Percentiles rank a stretch among this genome's conserved stretches.
These are phyloP conservation scores for Psammodynastes pulverulentus DNA, from an alignment of 2,113 vertebrate species.

Conservation along the genomic window DNA sequence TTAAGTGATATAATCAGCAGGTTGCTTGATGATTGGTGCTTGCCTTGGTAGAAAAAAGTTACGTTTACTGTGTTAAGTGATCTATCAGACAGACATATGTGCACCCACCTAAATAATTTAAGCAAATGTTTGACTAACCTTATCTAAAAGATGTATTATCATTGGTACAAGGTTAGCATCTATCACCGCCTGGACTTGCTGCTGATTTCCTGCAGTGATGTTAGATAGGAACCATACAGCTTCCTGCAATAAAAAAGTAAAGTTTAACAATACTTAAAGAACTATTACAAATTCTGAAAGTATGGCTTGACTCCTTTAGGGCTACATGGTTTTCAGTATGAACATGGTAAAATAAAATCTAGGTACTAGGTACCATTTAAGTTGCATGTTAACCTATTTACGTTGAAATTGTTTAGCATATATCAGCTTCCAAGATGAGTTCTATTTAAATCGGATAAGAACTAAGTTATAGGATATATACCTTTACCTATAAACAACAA, in stretches of 20 bases:
- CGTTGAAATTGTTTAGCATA: not conserved
- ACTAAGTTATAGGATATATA: not conserved
- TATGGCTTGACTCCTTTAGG: not conserved
- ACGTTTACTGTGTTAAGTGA: not conserved
- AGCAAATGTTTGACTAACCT: conserved; percentile 71
- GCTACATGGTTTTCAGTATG: not conserved
- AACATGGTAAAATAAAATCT: not conserved
- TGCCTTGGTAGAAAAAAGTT: not conserved
- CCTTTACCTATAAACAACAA: not conserved
- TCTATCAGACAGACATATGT: not conserved
- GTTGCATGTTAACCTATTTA: not conserved
- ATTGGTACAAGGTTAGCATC: conserved; percentile 97
- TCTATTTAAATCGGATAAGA: not conserved
- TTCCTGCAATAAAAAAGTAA: conserved; percentile 79
- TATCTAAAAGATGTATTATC: conserved; percentile 98
- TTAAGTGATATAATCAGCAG: not conserved
- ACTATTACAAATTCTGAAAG: not conserved
- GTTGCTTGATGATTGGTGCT: not conserved
- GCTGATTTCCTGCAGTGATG: conserved; percentile 98
- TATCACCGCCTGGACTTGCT: conserved; percentile 98
- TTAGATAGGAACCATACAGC: conserved; percentile 99
- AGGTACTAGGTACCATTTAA: not conserved
- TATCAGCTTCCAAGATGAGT: not conserved
- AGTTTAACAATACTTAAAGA: not conserved
- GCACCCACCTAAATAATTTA: not conserved